These are phyloP conservation scores for Drosophila sucinea DNA, from an alignment of 1,140 invertebrate genomes.

Conservation along the genomic window DNA sequence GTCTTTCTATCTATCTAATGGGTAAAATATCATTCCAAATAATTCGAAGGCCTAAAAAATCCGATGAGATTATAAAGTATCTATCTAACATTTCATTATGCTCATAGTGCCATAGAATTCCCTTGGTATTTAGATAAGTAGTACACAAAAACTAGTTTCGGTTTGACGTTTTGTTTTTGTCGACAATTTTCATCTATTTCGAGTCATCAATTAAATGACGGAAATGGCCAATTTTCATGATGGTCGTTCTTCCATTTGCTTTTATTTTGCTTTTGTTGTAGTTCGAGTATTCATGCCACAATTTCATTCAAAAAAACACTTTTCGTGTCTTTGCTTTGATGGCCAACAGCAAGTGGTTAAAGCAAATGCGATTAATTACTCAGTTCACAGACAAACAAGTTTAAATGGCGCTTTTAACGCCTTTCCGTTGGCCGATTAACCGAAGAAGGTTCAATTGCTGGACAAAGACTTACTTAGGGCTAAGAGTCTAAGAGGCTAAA, in stretches of 20 bases:
- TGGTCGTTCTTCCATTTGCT: constrained; percentile 50
- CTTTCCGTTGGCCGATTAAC: constrained; percentile 33
- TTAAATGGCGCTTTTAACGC: constrained; percentile 70
- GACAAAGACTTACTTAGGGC: constrained; percentile 20
- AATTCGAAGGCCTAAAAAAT: too few species aligned
- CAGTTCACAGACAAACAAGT: constrained; percentile 58
- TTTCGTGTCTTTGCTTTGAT: constrained; percentile 76
- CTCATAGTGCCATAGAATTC: too few species aligned
- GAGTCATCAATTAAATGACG: constrained; percentile 76
- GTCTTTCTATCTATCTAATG: too few species aligned
- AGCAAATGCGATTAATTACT: constrained; percentile 73
- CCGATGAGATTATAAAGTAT: too few species aligned
- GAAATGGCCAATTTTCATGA: constrained; percentile 74
- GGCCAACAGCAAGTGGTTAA: constrained; percentile 39
- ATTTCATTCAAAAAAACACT: constrained; percentile 57
- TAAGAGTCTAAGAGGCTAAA: neutral
- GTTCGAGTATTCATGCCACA: constrained; percentile 41
- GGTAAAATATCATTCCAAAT: too few species aligned
- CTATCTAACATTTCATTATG: too few species aligned
- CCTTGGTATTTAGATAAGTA: neutral
- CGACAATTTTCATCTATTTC: constrained; percentile 61
- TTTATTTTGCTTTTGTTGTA: constrained; percentile 25
- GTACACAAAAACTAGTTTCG: constrained; percentile 49
- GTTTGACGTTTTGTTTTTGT: constrained; percentile 53
- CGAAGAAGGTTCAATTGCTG: constrained; percentile 55